Conservation (phyloP, 2,888 invertebrate genomes). For the Altica lythri region DNA sequence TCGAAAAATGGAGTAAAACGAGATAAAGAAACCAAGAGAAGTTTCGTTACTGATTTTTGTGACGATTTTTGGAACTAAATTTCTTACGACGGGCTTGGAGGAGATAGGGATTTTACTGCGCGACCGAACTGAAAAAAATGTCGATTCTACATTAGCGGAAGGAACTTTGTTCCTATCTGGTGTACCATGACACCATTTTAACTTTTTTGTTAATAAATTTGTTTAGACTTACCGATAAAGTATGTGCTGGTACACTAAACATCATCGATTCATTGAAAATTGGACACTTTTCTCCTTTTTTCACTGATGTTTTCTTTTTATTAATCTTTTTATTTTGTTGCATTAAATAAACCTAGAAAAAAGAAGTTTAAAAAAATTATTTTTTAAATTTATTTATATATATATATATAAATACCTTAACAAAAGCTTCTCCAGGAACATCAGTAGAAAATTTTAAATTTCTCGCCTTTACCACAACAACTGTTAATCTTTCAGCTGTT, state of each 20-base stretch:
- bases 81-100: too few species aligned
- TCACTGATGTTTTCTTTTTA: conserved; percentile 79
- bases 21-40: too few species aligned
- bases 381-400: neutral
- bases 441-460: conserved; percentile 68
- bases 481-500: conserved; percentile 79
- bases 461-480: conserved; percentile 76
- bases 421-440: conserved; percentile 70
- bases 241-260: conserved; percentile 76
- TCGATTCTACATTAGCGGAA: too few species aligned
- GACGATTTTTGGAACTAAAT: too few species aligned
- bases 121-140: too few species aligned
- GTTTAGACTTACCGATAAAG: conserved; percentile 66
- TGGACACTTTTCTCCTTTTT: conserved; percentile 74
- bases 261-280: conserved; percentile 87
- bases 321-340: conserved; percentile 81
- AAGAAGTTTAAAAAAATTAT: neutral
- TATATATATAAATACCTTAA: conserved; percentile 63
- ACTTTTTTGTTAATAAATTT: too few species aligned
- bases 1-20: too few species aligned
- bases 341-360: conserved; percentile 71
- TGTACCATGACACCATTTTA: too few species aligned
- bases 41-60: too few species aligned
- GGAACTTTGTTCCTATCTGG: too few species aligned
- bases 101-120: too few species aligned